Evolutionary conservation across 2,113 vertebrate species (phyloP).

Genomic region (Clarias magur): DNA sequence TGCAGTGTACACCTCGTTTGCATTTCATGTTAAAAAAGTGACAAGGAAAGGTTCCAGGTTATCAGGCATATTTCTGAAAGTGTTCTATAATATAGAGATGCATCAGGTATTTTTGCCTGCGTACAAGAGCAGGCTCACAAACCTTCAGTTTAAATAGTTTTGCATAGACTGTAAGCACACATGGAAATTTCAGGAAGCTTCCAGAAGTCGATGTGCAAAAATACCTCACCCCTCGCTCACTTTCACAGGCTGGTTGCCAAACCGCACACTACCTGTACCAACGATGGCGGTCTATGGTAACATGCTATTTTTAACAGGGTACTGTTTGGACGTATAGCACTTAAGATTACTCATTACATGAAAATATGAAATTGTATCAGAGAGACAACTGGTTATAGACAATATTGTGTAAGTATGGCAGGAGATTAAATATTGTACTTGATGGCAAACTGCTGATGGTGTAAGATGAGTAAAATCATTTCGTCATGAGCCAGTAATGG

Average conservation of each 20-base stretch:
- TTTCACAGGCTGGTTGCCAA: neutral
- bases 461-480: neutral
- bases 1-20: neutral
- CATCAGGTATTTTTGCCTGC: neutral
- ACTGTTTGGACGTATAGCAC: neutral
- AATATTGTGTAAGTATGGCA: neutral
- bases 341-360: neutral
- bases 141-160: neutral
- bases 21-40: neutral
- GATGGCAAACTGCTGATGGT: neutral
- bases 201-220: neutral
- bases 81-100: neutral
- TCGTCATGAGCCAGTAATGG: neutral
- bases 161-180: constrained; percentile 1
- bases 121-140: neutral
- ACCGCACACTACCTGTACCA: neutral
- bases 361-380: neutral
- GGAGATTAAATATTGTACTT: neutral
- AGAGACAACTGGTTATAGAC: no score
- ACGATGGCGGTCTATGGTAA: no score
- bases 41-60: neutral
- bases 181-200: neutral
- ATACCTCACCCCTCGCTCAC: neutral
- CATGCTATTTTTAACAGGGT: neutral
- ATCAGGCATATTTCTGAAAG: neutral